Evolutionary conservation across 2,113 vertebrate genomes (phyloP), one percentile per base, ranked within the genome.

Genomic region (Hystrix cristata): DNA sequence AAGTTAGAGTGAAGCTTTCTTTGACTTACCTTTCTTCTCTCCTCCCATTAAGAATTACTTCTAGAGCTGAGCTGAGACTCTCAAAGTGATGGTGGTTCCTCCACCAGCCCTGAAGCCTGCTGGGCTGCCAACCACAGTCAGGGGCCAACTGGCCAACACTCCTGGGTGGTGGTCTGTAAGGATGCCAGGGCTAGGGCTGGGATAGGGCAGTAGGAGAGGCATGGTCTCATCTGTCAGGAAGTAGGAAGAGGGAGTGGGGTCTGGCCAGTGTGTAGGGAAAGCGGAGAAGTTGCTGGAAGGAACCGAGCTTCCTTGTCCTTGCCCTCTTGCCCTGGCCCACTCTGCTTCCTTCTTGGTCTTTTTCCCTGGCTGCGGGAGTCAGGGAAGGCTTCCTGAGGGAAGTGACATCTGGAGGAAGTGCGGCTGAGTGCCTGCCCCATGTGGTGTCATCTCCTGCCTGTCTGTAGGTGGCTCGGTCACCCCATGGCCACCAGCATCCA

Each of bases 361-460:
- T 51, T 72, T 46, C 51, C 43, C 65, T 21, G 8, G 13, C 69
- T 12, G 8, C 53, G 51, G 29, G 31, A 60, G 12, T 14, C 46
- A 7, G 27, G 60, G 60, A 38, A 51, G 60, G 53, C 96, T 92
- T 95, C 96, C 92, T 89, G 94, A 87, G 88, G 51, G 78, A 90
- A 46, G 83, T 2, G 9, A 9, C n/a, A 16, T 71, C 43, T 43
- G 57, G 71, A 86, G 51, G 34, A 90, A 92, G 38, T 83, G 25
- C 48, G 59, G 1, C 7, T 79, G 67, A 64, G 60, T 34, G 48
- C 53, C 46, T 79, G 10, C 4, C 23, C 4, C 1, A 7, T 1
- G 25, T 19, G 55, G 23, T 11, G 25, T 90, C 90, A 62, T 65
- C 83, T 87, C 59, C 34, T 86, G 51, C n/a, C 55, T 43, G 38